Conservation (phyloP, 2,888 invertebrate genomes). For the Ferrisia virgata region DNA sequence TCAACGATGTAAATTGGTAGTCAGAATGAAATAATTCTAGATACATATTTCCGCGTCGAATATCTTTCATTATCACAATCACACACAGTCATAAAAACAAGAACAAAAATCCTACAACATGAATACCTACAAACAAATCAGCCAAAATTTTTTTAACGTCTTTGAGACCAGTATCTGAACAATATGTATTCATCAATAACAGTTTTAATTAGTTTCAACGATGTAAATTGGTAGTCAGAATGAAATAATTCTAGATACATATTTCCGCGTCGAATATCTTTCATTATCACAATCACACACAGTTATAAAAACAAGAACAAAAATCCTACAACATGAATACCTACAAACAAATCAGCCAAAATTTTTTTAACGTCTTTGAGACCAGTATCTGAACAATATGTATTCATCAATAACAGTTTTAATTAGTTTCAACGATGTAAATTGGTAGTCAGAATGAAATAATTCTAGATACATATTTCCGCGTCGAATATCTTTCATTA, state of each 20-base stretch:
- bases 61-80: background rate
- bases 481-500: too few species aligned
- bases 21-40: too few species aligned
- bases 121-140: background rate
- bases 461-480: too few species aligned
- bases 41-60: too few species aligned
- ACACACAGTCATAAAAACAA: background rate
- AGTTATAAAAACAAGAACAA: too few species aligned
- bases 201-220: too few species aligned
- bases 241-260: too few species aligned
- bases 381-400: background rate
- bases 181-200: background rate
- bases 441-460: too few species aligned
- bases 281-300: background rate
- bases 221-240: too few species aligned
- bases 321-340: background rate
- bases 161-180: background rate
- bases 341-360: background rate
- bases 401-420: background rate
- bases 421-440: background rate
- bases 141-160: background rate
- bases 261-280: too few species aligned
- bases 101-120: background rate
- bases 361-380: background rate
- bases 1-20: too few species aligned